Conservation (phyloP, 2,113 vertebrate genomes). For the Oryzias melastigma region DNA sequence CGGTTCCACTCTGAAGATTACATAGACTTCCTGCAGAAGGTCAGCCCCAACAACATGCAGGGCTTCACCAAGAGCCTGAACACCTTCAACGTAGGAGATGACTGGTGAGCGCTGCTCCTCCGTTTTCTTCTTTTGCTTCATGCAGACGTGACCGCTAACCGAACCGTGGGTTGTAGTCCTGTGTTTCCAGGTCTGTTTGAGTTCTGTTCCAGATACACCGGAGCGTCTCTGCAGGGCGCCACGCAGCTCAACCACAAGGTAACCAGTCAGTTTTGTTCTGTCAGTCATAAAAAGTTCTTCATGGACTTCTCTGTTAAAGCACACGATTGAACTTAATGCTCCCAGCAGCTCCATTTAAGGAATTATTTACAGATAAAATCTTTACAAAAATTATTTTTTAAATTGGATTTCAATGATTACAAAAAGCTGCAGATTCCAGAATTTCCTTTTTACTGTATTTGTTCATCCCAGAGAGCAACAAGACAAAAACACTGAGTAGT, state of each 20-base stretch:
- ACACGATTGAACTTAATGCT: no score
- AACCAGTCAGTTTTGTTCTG: no score
- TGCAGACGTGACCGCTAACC: not conserved
- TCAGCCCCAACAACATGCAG: constrained; percentile 99
- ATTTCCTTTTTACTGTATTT: no score
- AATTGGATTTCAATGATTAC: no score
- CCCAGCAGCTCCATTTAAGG: no score
- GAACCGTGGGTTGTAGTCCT: constrained; percentile 78
- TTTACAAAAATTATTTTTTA: no score
- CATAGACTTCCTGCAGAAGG: constrained; percentile 97
- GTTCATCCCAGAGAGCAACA: no score
- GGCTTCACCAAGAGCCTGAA: constrained; percentile 99
- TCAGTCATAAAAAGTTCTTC: no score
- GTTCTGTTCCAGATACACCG: constrained; percentile 97
- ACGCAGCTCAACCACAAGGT: constrained; percentile 99
- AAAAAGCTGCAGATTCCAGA: no score
- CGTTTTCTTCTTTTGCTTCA: not conserved
- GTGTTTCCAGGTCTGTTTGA: constrained; percentile 98
- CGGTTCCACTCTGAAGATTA: constrained; percentile 98
- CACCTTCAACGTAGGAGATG: constrained; percentile 95
- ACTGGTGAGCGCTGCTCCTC: constrained; percentile 85
- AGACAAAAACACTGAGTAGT: no score
- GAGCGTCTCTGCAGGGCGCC: constrained; percentile 95
- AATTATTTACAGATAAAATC: no score
- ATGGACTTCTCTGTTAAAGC: no score